These are phyloP conservation scores for Epinephelus cyanopodus DNA, from an alignment of 2,113 vertebrate genomes.

Conservation along the genomic window DNA sequence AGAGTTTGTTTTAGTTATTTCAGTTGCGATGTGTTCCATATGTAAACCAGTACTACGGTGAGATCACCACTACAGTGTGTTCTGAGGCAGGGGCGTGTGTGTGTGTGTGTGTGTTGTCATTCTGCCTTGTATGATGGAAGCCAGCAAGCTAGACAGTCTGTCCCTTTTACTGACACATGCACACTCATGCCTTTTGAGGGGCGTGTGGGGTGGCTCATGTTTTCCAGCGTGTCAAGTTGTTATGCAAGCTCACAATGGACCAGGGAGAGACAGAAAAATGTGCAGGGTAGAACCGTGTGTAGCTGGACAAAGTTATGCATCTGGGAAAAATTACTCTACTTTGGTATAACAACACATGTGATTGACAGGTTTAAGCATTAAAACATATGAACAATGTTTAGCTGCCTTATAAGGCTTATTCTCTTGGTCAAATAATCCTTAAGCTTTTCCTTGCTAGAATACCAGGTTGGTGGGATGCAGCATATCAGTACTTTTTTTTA, in stretches of 20 bases:
- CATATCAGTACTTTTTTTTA: background rate
- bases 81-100: background rate
- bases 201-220: conserved; percentile 18
- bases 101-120: conserved; percentile 8
- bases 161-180: conserved; percentile 24
- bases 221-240: conserved; percentile 48
- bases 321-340: background rate
- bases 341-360: background rate
- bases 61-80: background rate
- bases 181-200: conserved; percentile 17
- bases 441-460: background rate
- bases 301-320: background rate
- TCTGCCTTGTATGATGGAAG: conserved; percentile 21
- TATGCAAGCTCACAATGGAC: conserved; percentile 42
- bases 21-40: conserved; percentile 10
- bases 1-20: conserved; percentile 11
- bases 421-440: background rate
- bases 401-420: background rate
- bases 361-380: background rate
- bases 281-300: background rate
- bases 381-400: background rate
- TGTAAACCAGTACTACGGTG: background rate
- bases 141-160: conserved; percentile 24
- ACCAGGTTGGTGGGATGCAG: background rate
- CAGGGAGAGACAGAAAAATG: background rate